Evolutionary conservation across 1,140 invertebrate genomes (phyloP).

Genomic region (Stegodyphus dumicola): DNA sequence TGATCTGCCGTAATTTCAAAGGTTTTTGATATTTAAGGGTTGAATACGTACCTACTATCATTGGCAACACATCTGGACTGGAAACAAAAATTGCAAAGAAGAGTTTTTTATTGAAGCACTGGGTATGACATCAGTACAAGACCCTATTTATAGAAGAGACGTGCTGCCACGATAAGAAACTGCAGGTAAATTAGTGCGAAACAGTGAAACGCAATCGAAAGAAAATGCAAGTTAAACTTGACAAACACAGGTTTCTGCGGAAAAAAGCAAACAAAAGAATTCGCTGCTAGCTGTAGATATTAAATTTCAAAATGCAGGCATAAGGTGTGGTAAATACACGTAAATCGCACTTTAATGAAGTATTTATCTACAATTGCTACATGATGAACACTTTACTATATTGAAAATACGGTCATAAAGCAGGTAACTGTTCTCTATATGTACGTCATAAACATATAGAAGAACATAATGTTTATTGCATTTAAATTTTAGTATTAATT

Average conservation of each 20-base stretch:
- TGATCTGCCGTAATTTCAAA: not conserved
- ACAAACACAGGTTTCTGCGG: not conserved
- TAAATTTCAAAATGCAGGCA: not conserved
- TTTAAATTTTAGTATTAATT: not conserved
- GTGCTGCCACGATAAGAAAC: not conserved
- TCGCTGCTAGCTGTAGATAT: not conserved
- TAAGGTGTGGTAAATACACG: not conserved
- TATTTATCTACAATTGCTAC: not conserved
- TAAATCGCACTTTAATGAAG: not conserved
- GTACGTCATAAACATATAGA: not conserved
- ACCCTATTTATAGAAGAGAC: not conserved
- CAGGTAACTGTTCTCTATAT: not conserved
- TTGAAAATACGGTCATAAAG: conserved; percentile 1
- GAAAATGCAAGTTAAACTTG: not conserved
- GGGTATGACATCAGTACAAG: not conserved
- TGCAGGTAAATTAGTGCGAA: not conserved
- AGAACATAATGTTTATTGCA: not conserved
- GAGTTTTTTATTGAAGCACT: not conserved
- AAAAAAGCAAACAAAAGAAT: not conserved
- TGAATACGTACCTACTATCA: not conserved
- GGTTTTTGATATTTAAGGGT: not conserved
- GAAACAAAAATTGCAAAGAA: not conserved
- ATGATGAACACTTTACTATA: not conserved
- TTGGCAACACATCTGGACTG: not conserved
- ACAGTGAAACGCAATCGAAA: not conserved